phyloP scores from a whole-genome alignment of 2,888 invertebrate species.

The Agriopis aurantiaria region DNA sequence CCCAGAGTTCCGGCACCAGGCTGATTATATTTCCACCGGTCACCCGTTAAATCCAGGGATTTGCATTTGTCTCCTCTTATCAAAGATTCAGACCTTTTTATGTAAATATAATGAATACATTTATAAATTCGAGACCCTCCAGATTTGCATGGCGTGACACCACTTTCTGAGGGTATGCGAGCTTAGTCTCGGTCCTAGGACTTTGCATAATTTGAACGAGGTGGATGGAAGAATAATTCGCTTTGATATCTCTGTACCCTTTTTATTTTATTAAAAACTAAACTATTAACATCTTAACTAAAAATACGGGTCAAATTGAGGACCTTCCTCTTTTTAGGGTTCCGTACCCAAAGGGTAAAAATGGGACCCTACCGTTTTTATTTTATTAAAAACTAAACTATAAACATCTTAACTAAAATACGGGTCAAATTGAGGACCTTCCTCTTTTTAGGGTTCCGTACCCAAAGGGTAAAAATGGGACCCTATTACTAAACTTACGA shows the following conservation, averaged over 20 bases:
- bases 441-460: too few species aligned
- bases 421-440: too few species aligned
- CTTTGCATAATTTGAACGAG: slow-evolving; percentile 31
- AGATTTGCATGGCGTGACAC: slow-evolving; percentile 38
- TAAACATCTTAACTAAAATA: too few species aligned
- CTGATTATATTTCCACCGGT: slow-evolving; percentile 39
- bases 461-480: too few species aligned
- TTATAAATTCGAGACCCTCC: slow-evolving; percentile 40
- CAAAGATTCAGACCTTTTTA: slow-evolving; percentile 49
- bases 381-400: too few species aligned
- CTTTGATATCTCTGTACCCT: not conserved
- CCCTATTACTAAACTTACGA: too few species aligned
- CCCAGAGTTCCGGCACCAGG: slow-evolving; percentile 8
- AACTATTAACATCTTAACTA: too few species aligned
- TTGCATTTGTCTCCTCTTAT: slow-evolving; percentile 49
- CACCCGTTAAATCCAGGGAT: slow-evolving; percentile 46
- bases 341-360: too few species aligned
- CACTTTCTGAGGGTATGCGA: slow-evolving; percentile 24
- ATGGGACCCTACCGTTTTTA: too few species aligned
- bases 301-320: too few species aligned
- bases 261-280: not conserved
- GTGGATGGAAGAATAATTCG: not conserved
- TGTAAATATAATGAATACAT: slow-evolving; percentile 49
- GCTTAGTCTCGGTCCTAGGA: slow-evolving; percentile 25
- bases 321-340: too few species aligned